Percentiles rank a stretch among this genome's conserved stretches.
phyloP scores from a whole-genome alignment of 1,140 invertebrate genomes.

The Calosoma granatense region DNA sequence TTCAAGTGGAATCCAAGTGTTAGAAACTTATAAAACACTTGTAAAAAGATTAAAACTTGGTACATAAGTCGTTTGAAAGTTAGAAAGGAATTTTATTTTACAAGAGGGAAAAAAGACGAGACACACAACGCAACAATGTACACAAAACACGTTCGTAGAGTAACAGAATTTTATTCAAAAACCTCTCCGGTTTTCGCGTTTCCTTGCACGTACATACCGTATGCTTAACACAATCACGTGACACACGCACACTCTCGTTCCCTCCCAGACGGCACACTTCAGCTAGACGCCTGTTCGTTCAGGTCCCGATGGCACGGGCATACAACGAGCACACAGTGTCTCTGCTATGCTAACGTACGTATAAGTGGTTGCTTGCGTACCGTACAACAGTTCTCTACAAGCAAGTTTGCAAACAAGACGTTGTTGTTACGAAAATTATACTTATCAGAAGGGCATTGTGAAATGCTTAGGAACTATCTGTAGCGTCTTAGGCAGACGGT shows the following conservation, averaged over 20 bases:
- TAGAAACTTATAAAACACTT: background rate
- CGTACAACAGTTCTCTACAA: too few species aligned
- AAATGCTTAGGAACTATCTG: background rate
- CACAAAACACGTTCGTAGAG: background rate
- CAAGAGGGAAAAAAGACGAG: background rate
- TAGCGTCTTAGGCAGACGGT: background rate
- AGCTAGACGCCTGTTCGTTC: too few species aligned
- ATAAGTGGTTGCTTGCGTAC: too few species aligned
- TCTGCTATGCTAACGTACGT: too few species aligned
- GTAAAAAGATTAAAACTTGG: slow-evolving; percentile 6
- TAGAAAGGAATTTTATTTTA: background rate
- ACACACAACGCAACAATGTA: background rate
- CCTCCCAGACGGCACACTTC: too few species aligned
- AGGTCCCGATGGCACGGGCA: too few species aligned
- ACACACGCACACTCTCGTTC: background rate
- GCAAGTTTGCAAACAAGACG: slow-evolving; percentile 4
- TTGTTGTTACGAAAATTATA: slow-evolving; percentile 2
- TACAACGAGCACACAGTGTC: too few species aligned
- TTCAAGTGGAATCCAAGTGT: background rate
- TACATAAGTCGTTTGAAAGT: background rate
- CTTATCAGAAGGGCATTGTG: slow-evolving; percentile 3
- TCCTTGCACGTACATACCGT: background rate
- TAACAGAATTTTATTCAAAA: slow-evolving; percentile 8
- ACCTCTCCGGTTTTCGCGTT: background rate
- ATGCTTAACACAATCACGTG: background rate